Conservation (phyloP, 1,140 invertebrate species). For the Muscidifurax raptorellus region DNA sequence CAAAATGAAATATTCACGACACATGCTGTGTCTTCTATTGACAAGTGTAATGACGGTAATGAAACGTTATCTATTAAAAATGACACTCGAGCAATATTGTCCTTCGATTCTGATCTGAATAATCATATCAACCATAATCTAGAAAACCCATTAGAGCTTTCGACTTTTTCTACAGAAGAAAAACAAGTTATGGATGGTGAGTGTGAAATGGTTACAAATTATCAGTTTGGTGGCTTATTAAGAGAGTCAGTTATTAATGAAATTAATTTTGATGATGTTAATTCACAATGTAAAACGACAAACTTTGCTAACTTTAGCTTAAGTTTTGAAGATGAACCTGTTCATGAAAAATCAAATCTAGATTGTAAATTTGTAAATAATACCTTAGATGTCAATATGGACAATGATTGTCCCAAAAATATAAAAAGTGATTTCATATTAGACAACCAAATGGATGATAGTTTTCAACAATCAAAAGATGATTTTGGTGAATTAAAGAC, state of each 20-base stretch:
- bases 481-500: constrained; percentile 41
- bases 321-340: constrained; percentile 36
- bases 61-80: not conserved
- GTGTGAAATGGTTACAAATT: constrained; percentile 35
- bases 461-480: constrained; percentile 56
- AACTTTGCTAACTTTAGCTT: constrained; percentile 39
- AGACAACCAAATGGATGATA: constrained; percentile 17
- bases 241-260: constrained; percentile 45
- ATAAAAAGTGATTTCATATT: constrained; percentile 27
- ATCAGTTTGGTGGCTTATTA: constrained; percentile 34
- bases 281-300: constrained; percentile 23
- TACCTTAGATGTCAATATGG: constrained; percentile 28
- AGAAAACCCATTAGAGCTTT: constrained; percentile 1
- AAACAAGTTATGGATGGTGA: not conserved
- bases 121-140: constrained; percentile 11
- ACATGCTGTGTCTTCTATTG: constrained; percentile 12
- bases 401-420: constrained; percentile 27
- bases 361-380: constrained; percentile 57
- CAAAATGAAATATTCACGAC: constrained; percentile 48
- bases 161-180: constrained; percentile 23
- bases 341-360: constrained; percentile 55
- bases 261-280: constrained; percentile 36
- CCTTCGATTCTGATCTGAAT: constrained; percentile 1
- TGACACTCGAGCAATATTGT: constrained; percentile 12
- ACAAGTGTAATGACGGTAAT: constrained; percentile 29